phyloP scores from a whole-genome alignment of 2,888 invertebrate genomes.

The Troglohyphantes excavatus region DNA sequence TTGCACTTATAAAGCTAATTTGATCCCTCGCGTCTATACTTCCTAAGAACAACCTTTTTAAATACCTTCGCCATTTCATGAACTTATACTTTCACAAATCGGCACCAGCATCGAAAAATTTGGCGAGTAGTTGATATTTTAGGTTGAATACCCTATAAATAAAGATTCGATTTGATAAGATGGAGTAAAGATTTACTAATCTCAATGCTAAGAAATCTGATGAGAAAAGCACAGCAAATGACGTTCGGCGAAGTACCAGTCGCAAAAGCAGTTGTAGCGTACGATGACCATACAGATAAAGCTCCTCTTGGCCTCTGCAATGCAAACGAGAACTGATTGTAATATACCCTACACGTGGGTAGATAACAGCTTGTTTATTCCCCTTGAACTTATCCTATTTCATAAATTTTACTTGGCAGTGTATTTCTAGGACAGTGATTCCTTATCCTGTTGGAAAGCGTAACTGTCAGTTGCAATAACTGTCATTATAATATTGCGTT shows the following conservation, averaged over 20 bases:
- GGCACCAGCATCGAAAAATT: constrained; percentile 8
- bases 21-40: too few relatives aligned
- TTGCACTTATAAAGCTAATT: too few relatives aligned
- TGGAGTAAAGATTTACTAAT: constrained; percentile 39
- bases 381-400: background rate
- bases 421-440: too few relatives aligned
- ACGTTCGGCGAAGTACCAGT: constrained; percentile 14
- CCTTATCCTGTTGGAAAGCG: too few relatives aligned
- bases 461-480: too few relatives aligned
- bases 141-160: constrained; percentile 20
- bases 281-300: constrained; percentile 6
- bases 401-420: background rate
- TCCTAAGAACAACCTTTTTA: too few relatives aligned
- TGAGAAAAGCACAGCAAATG: constrained; percentile 19
- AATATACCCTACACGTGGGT: background rate
- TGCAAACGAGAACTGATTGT: background rate
- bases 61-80: background rate
- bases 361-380: background rate
- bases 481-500: too few relatives aligned
- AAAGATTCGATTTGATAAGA: constrained; percentile 37
- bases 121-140: background rate
- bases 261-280: constrained; percentile 33
- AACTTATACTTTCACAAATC: background rate
- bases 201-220: background rate
- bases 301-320: constrained; percentile 15